Conservation (phyloP, 2,888 invertebrate genomes). For the Stictocephala bisonia region DNA sequence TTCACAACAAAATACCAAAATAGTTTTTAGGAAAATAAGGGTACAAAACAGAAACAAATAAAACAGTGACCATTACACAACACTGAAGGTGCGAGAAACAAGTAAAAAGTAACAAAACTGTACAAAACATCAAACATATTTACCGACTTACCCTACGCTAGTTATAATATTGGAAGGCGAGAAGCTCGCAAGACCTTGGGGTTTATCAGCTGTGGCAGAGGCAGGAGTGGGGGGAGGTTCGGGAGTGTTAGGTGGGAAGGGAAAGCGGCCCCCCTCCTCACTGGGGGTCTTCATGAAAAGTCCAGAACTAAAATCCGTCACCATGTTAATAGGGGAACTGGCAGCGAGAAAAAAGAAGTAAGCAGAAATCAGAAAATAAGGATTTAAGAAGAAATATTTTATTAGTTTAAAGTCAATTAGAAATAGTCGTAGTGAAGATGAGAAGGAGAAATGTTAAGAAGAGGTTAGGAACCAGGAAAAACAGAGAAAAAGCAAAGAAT, state of each 20-base stretch:
- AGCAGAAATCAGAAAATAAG: neutral
- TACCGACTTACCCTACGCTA: slow-evolving; percentile 61
- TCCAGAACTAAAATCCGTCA: slow-evolving; percentile 94
- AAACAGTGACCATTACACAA: too few species aligned
- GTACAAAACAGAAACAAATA: too few species aligned
- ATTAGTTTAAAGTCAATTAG: neutral
- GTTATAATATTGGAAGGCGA: slow-evolving; percentile 61
- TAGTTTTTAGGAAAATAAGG: too few species aligned
- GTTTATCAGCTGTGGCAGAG: slow-evolving; percentile 65
- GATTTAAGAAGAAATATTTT: neutral
- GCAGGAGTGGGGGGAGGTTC: slow-evolving; percentile 71
- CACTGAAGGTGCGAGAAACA: slow-evolving; percentile 13
- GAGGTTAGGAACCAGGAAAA: slow-evolving; percentile 29
- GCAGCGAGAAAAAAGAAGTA: slow-evolving; percentile 34
- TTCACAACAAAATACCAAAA: too few species aligned
- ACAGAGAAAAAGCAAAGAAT: slow-evolving; percentile 43
- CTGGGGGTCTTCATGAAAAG: slow-evolving; percentile 92
- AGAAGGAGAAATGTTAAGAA: slow-evolving; percentile 9
- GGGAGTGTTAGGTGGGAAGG: slow-evolving; percentile 70
- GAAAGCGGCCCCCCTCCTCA: slow-evolving; percentile 82
- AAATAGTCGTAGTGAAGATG: too few species aligned
- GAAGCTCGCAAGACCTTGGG: slow-evolving; percentile 52
- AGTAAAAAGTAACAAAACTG: slow-evolving; percentile 10
- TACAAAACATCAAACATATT: slow-evolving; percentile 37
- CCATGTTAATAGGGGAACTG: slow-evolving; percentile 94